These are phyloP conservation scores for Enteromius unitaeniatus DNA, from an alignment of 2,797 vertebrate genomes.

Conservation along the genomic window DNA sequence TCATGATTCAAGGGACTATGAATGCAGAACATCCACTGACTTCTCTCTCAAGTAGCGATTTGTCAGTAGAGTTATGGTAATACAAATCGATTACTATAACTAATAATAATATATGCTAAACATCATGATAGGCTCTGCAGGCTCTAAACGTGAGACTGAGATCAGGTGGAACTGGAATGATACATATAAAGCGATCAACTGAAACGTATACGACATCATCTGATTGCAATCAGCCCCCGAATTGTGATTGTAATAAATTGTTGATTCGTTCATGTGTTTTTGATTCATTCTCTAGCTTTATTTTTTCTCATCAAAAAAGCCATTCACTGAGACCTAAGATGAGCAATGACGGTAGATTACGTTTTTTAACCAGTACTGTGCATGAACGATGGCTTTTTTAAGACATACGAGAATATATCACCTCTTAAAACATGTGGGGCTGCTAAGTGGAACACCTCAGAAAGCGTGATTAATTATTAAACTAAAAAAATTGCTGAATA, in stretches of 20 bases:
- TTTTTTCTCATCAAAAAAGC: slow-evolving; percentile 15
- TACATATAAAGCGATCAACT: slow-evolving; percentile 2
- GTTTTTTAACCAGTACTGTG: slow-evolving; percentile 16
- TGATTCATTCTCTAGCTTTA: slow-evolving; percentile 15
- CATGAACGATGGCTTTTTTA: slow-evolving; percentile 6
- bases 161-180: slow-evolving; percentile 1
- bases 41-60: not conserved
- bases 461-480: slow-evolving; percentile 6
- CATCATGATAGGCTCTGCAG: not conserved
- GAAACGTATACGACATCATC: slow-evolving; percentile 15
- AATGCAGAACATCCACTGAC: slow-evolving; percentile 2
- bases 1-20: slow-evolving; percentile 2
- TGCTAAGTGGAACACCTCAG: not conserved
- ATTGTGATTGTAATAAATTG: slow-evolving; percentile 23
- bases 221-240: slow-evolving; percentile 31
- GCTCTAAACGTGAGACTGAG: not conserved
- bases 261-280: slow-evolving; percentile 29
- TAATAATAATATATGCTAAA: not conserved
- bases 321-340: not conserved
- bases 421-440: not conserved
- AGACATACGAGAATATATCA: not conserved
- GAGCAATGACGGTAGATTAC: slow-evolving; percentile 3
- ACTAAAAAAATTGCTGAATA: not conserved
- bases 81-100: not conserved
- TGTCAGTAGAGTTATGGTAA: not conserved